A percentile compares a stretch with the other conserved stretches of the same genome.
phyloP scores from a whole-genome alignment of 2,797 vertebrate genomes.

The Lophotriccus pileatus region DNA sequence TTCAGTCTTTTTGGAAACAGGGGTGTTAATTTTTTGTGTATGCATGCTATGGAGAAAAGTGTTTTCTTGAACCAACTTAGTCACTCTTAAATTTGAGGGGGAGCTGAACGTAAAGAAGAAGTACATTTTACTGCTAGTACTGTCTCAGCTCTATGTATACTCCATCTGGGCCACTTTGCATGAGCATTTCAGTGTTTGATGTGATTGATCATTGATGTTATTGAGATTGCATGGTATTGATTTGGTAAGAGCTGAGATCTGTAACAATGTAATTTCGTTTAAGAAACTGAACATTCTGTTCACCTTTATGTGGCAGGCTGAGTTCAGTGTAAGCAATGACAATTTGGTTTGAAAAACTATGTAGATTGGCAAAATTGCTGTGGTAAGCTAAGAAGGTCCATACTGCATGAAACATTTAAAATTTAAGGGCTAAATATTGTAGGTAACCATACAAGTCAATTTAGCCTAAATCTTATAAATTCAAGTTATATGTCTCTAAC shows the following conservation, averaged over 20 bases:
- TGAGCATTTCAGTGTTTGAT: background rate
- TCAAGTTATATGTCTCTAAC: background rate
- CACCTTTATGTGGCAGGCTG: background rate
- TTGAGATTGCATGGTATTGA: background rate
- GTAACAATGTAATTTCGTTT: background rate
- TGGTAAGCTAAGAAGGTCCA: background rate
- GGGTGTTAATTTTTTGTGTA: background rate
- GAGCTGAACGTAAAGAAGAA: background rate
- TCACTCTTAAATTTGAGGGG: background rate
- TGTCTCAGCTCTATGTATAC: background rate
- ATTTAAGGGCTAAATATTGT: background rate
- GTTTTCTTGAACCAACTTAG: background rate
- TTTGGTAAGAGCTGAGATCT: background rate
- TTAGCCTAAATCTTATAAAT: background rate
- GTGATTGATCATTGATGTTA: background rate
- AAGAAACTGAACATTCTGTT: background rate
- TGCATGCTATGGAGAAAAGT: background rate
- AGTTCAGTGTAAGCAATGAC: background rate
- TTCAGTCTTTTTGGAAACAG: background rate
- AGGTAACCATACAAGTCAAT: background rate
- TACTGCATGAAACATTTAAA: background rate
- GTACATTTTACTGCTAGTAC: background rate
- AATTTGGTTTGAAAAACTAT: background rate
- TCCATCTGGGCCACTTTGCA: background rate
- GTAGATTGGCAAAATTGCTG: background rate